Conservation (phyloP, 2,888 invertebrate genomes). For the Unio pictorum region DNA sequence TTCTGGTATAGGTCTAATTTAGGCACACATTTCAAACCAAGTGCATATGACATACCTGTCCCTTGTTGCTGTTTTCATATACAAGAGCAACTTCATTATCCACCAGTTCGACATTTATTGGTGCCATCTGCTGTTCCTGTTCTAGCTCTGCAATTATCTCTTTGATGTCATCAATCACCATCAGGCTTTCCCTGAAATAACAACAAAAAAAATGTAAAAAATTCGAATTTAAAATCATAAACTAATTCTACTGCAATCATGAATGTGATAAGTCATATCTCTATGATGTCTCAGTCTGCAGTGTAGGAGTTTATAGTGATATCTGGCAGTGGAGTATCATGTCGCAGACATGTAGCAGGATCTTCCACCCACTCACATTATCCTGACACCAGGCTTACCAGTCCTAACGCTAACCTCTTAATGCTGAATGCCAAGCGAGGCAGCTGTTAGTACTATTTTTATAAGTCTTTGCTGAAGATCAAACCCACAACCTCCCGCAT, state of each 20-base stretch:
- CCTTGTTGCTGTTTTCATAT: conserved; percentile 92
- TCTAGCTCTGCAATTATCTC: conserved; percentile 59
- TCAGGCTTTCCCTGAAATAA: conserved; percentile 72
- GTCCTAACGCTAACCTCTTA: too few species aligned
- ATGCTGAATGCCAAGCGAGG: too few species aligned
- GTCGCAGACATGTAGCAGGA: too few species aligned
- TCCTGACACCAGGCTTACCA: too few species aligned
- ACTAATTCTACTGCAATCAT: neutral
- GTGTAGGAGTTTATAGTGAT: too few species aligned
- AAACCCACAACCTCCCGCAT: too few species aligned
- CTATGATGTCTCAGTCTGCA: too few species aligned
- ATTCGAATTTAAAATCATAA: neutral
- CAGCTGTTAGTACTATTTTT: too few species aligned
- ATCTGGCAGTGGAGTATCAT: too few species aligned
- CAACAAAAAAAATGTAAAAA: neutral
- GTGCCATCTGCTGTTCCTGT: conserved; percentile 86
- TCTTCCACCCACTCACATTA: too few species aligned
- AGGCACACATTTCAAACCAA: neutral
- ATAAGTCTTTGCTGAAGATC: too few species aligned
- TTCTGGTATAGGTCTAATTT: neutral
- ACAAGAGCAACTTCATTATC: conserved; percentile 95
- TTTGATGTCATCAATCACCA: conserved; percentile 75
- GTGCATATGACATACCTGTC: conserved; percentile 74
- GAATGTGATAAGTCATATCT: too few species aligned
- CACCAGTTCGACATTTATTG: conserved; percentile 89